Base-by-base conservation (phyloP, 2,797 vertebrate species). In the Cynodonichthys magdalenae region DNA sequence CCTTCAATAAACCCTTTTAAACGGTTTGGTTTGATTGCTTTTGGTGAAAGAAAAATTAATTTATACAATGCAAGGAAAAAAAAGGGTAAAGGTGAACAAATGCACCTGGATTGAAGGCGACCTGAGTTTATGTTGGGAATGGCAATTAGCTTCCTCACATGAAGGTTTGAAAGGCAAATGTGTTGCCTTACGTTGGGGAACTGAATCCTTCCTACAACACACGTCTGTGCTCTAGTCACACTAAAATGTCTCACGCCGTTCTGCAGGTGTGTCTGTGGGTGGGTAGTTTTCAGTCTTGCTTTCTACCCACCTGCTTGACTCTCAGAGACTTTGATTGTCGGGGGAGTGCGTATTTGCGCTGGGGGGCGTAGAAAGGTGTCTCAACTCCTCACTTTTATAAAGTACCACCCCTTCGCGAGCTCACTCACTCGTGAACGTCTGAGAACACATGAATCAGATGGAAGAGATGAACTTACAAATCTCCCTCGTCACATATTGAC, bases 371-470 rank as follows among this genome's bases (percentile, higher is more conserved):
- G 50, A 79, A 80, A 83, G 77, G 79, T 85, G 75, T 81, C 66
- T 86, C 71, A 79, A 34, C 69, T 71, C 63, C 44, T 74, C 69
- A 59, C 15, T 61, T 81, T 77, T 68, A 24, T 39, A 59, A 53
- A 76, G 75, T n/a, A 61, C 68, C 79, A 55, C 55, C 72, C 80
- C 51, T 74, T 77, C 57, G 79, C 15, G 47, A 82, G 65, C 63
- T 66, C 69, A 78, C 77, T 75, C 77, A 71, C 70, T 72, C 63
- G 66, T 63, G 58, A 52, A 79, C 68, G 83, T 87, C 84, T 77
- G 76, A 89, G 68, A 79, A 84, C 9, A 47, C 70, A 86, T 89
- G 87, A 90, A 87, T 89, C 87, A 90, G 84, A 77, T 0, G 45
- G 54, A 77, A 83, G 68, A 80, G 58, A 79, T 77, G 72, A 67